phyloP scores from a whole-genome alignment of 2,888 invertebrate species.

The Nebria salina region DNA sequence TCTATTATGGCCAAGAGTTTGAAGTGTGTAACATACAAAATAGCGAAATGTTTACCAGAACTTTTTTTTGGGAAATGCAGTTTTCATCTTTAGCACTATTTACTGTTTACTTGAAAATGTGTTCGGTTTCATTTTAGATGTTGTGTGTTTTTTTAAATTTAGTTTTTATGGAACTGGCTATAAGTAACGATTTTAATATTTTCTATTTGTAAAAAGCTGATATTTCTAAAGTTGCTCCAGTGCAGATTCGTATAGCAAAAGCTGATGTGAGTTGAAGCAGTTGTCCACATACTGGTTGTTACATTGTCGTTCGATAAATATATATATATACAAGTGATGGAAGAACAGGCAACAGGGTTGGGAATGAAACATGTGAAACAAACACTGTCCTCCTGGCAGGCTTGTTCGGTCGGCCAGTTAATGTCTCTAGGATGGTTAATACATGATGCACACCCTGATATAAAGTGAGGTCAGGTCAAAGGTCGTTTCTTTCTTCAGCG shows the following conservation, averaged over 20 bases:
- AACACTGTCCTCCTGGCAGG: conserved; percentile 46
- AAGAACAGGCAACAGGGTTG: conserved; percentile 49
- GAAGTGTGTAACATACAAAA: background rate
- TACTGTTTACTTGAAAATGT: background rate
- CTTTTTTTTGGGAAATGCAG: background rate
- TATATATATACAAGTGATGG: background rate
- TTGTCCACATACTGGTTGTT: background rate
- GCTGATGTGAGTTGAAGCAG: background rate
- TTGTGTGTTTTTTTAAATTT: too few species aligned
- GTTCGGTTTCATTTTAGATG: background rate
- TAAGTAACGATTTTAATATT: too few species aligned
- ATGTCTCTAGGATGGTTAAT: conserved; percentile 40
- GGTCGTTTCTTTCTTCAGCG: conserved; percentile 16
- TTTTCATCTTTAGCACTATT: background rate
- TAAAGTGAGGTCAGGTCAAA: conserved; percentile 32
- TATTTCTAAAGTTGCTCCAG: background rate
- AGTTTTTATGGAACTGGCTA: too few species aligned
- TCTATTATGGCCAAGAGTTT: conserved; percentile 32
- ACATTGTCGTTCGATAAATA: conserved; percentile 23
- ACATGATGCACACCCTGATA: conserved; percentile 22
- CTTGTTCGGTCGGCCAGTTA: conserved; percentile 30
- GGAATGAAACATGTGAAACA: conserved; percentile 58
- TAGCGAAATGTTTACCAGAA: background rate
- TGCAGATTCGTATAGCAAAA: background rate
- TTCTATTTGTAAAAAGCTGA: too few species aligned